Evolutionary conservation across 2,113 vertebrate species (phyloP), one percentile per base, ranked within the genome.

Genomic region (Psophia crepitans): DNA sequence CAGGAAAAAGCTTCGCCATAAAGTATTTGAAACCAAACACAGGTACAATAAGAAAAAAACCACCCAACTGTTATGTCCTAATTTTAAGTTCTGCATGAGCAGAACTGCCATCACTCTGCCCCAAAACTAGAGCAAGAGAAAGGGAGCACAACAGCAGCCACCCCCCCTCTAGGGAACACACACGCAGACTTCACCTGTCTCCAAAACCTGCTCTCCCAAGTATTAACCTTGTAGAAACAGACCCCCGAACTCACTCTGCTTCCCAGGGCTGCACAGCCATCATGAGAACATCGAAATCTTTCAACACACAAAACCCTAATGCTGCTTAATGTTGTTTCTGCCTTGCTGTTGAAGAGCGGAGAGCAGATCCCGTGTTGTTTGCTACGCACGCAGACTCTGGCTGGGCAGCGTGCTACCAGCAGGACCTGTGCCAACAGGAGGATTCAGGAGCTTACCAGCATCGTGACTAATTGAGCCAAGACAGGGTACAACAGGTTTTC

Each of bases 121-220:
- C 20, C 27, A 23, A 19, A 74, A 61, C 20, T 27, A 2, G 10
- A 86, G 63, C 41, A 80, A n/a, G 49, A 46, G 32, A 26, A 37
- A 49, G 11, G n/a, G 30, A 89, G 12, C 5, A 5, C 11, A 58
- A 37, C 1, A 11, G 58, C 82, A 58, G 28, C 11, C n/a, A 43
- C 1, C 7, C 10, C 8, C 2, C 4, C 11, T 28, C 64, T 1
- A 46, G 11, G 32, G 57, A 41, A 76, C 19, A 56, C 33, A 66
- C 1, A 1, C 21, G 63, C 0, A 0, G 80, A 61, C 58, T 63
- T 49, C 3, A 5, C 44, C 49, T 1, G 33, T 15, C 65, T 75
- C 64, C 74, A 57, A 57, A 93, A 61, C 13, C 35, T 0, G 0
- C 35, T 41, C 35, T 41, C 37, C 6, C 60, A 68, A 68, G 10